Evolutionary conservation across 2,113 vertebrate species (phyloP).

Genomic region (Anser brachyrhynchus): DNA sequence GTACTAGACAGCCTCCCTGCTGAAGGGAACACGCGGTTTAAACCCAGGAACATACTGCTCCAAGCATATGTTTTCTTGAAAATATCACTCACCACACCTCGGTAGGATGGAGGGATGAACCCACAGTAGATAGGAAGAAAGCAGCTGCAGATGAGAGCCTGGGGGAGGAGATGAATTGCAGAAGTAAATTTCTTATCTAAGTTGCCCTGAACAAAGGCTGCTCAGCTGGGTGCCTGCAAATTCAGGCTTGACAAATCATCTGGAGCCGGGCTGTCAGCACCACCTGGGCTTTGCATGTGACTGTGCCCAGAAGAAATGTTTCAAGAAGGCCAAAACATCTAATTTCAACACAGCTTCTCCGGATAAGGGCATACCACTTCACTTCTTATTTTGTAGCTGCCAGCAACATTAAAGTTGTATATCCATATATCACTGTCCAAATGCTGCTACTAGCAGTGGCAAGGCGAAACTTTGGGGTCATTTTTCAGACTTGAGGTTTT

Average conservation of each 20-base stretch:
- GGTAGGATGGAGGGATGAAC: constrained; percentile 82
- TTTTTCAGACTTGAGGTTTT: neutral
- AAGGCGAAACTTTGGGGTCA: neutral
- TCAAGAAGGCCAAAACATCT: neutral
- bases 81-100: constrained; percentile 76
- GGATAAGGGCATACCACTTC: neutral
- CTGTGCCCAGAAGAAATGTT: neutral
- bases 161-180: neutral
- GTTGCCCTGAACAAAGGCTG: neutral
- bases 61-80: accelerated
- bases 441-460: neutral
- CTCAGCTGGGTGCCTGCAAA: neutral
- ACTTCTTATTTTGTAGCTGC: neutral
- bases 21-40: neutral
- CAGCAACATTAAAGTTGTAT: neutral
- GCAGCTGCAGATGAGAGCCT: constrained; percentile 92
- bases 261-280: neutral
- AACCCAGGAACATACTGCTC: neutral
- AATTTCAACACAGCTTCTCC: neutral
- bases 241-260: neutral
- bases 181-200: neutral
- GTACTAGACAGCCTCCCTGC: neutral
- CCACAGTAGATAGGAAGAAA: constrained; percentile 90
- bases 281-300: neutral
- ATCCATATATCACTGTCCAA: neutral